Evolutionary conservation across 2,888 invertebrate genomes (phyloP).

Genomic region (Conops quadrifasciatus): DNA sequence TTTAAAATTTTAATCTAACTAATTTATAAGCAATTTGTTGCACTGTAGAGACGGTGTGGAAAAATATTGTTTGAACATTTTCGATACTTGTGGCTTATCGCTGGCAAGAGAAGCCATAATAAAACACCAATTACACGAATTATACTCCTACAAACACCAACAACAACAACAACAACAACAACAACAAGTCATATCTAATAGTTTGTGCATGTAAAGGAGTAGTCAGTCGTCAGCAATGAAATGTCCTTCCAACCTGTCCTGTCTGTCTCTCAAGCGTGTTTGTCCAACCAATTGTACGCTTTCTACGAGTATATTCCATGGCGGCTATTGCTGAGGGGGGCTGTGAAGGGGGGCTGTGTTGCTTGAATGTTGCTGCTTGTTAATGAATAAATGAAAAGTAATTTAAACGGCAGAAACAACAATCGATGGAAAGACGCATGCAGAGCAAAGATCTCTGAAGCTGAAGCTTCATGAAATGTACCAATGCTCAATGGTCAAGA

Average conservation of each 20-base stretch:
- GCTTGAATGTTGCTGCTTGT: slow-evolving; percentile 21
- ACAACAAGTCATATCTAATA: neutral
- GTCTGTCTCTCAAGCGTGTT: neutral
- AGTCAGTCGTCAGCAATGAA: neutral
- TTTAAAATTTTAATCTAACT: no score
- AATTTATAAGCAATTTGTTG: no score
- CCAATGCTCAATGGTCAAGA: no score
- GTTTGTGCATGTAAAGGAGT: neutral
- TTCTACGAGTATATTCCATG: no score
- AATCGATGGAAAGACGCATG: slow-evolving; percentile 17
- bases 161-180: neutral
- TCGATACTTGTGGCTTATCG: no score
- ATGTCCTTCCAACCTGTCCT: neutral
- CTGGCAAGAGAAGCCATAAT: neutral
- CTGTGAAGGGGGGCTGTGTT: no score
- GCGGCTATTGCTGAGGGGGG: no score
- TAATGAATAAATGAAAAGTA: slow-evolving; percentile 40
- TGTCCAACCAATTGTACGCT: neutral
- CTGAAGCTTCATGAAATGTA: no score
- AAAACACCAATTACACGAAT: no score
- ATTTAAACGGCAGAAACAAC: slow-evolving; percentile 26
- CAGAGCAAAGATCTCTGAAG: no score
- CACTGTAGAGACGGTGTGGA: no score
- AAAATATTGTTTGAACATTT: no score
- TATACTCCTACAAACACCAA: neutral